Base-by-base conservation (phyloP, 2,113 vertebrate species). In the Serinus canaria region DNA sequence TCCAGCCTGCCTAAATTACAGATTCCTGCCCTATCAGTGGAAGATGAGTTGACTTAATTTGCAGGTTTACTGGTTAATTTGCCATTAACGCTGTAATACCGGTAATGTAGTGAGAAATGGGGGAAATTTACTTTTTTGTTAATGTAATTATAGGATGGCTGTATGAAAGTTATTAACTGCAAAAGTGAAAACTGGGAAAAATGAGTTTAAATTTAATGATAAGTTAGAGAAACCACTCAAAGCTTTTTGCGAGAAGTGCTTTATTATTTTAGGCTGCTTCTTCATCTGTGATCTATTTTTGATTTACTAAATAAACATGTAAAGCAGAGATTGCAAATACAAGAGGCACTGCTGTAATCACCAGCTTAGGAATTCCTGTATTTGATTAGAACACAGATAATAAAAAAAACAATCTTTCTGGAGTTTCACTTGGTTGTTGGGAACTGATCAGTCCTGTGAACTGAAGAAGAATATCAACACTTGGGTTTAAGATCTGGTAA, bases 131-230 rank as follows among this genome's bases (percentile, higher is more conserved):
- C 72, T 87, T 94, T 92, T 95, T 88, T 80, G 92, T 96, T 95
- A 92, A 93, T 94, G 79, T 96, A 95, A 96, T 96, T 95, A 92
- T 93, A 94, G 83, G 85, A 90, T 63, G 83, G 68, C 72, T 68
- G 31, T 90, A 72, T 88, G 86, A 83, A 94, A 94, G 92, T 95
- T 95, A 87, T 85, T 93, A 90, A 94, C 90, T 92, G 93, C 85
- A 95, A 83, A 83, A 90, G 43, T 78, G 90, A 94, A 80, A 96
- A 87, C 64, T 2, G 9, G 75, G 67, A 85, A 90, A 94, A 94
- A 86, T 27, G n/a, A 84, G 77, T 68, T 86, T 92, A 74, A 92
- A 92, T 86, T 74, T 81, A 91, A 85, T 56, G 66, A 41, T 83
- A 93, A 97, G 74, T 79, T 88, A 89, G 87, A 75, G 67, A 78